phyloP scores from a whole-genome alignment of 2,113 vertebrate species.

The Salminus brasiliensis region DNA sequence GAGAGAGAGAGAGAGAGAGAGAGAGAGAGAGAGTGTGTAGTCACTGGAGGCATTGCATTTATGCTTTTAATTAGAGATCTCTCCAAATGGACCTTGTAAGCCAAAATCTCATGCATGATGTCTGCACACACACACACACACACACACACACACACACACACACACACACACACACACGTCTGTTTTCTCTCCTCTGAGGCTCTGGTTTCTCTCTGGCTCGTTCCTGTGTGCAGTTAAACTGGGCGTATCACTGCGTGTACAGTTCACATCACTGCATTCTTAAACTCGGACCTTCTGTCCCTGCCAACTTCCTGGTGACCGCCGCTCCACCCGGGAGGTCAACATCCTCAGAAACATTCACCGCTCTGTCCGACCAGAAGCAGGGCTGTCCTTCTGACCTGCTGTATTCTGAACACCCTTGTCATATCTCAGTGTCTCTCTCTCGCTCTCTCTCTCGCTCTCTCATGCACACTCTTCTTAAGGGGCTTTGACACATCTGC shows the following conservation, averaged over 20 bases:
- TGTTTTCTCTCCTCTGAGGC: constrained; percentile 29
- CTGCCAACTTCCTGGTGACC: constrained; percentile 82
- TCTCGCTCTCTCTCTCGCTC: not conserved
- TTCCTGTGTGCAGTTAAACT: constrained; percentile 62
- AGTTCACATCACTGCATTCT: constrained; percentile 73
- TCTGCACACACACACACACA: not conserved
- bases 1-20: not conserved
- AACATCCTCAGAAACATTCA: constrained; percentile 49
- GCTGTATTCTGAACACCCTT: constrained; percentile 26
- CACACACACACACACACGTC: constrained; percentile 14
- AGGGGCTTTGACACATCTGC: constrained; percentile 49
- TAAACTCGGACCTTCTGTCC: constrained; percentile 83
- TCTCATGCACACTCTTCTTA: constrained; percentile 31
- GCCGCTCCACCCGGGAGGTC: constrained; percentile 44
- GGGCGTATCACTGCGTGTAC: constrained; percentile 70
- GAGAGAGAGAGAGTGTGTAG: not conserved
- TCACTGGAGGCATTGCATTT: constrained; percentile 40
- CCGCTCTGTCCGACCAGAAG: constrained; percentile 44
- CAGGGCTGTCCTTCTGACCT: constrained; percentile 39
- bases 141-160: constrained; percentile 29
- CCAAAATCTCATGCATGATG: constrained; percentile 14
- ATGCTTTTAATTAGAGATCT: constrained; percentile 42
- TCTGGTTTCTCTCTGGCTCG: constrained; percentile 61
- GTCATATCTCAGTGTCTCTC: not conserved
- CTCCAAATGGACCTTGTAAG: not conserved